phyloP scores from a whole-genome alignment of 2,113 vertebrate species.

The Willisornis vidua region DNA sequence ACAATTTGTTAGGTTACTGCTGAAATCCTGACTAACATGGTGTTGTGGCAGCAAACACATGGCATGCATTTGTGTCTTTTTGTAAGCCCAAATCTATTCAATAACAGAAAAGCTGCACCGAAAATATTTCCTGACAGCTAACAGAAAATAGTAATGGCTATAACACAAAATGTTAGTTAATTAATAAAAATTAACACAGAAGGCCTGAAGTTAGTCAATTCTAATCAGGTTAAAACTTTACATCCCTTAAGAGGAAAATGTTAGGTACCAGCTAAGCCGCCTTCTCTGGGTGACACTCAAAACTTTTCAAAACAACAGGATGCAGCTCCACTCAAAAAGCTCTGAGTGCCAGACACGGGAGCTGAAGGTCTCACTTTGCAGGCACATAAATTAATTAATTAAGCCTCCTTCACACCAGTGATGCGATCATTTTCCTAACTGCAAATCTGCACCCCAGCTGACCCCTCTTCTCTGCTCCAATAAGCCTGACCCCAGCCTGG shows the following conservation, averaged over 20 bases:
- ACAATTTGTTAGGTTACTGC: neutral
- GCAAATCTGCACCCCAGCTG: neutral
- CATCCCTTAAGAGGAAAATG: neutral
- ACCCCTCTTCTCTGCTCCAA: neutral
- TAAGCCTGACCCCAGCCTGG: neutral
- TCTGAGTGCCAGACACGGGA: neutral
- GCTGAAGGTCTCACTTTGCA: neutral
- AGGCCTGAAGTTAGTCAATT: neutral
- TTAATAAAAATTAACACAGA: neutral
- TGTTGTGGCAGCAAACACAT: neutral
- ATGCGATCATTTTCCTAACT: neutral
- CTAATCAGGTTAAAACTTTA: neutral
- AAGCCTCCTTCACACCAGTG: neutral
- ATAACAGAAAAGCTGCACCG: neutral
- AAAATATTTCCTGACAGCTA: neutral
- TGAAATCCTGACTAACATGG: neutral
- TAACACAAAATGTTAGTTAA: neutral
- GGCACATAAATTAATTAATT: slow-evolving; percentile 8
- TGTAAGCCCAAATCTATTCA: neutral
- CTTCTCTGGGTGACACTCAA: neutral
- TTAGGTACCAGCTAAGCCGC: neutral
- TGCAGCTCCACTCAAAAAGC: neutral
- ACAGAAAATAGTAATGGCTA: neutral
- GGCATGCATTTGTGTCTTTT: neutral
- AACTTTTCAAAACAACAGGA: neutral